Evolutionary conservation across 2,113 vertebrate species (phyloP).

Genomic region (Coptodon bakossiorum): DNA sequence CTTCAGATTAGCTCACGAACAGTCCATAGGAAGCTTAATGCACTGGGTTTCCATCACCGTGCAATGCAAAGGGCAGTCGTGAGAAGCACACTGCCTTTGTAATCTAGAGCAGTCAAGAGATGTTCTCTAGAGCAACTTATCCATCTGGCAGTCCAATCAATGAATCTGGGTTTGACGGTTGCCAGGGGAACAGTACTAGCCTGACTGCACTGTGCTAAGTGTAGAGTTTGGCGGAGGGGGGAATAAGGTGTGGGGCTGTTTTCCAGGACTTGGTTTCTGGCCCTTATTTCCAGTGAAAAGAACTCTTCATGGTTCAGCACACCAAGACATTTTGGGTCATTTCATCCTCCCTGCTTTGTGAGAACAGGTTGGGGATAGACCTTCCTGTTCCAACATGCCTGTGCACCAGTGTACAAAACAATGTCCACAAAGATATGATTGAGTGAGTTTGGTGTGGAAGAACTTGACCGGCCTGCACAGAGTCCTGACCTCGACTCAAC

Average conservation of each 20-base stretch:
- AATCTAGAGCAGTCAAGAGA: not conserved
- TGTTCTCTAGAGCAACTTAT: not conserved
- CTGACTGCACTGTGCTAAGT: not conserved
- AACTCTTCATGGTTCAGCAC: too few relatives aligned
- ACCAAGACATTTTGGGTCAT: too few relatives aligned
- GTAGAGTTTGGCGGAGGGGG: not conserved
- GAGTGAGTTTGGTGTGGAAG: not conserved
- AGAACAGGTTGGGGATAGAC: not conserved
- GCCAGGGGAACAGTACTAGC: not conserved
- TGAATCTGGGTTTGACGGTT: not conserved
- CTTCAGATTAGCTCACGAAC: not conserved
- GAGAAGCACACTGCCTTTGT: not conserved
- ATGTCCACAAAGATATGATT: not conserved
- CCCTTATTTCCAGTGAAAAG: too few relatives aligned
- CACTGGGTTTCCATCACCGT: not conserved
- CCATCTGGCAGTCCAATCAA: not conserved
- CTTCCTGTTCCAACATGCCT: not conserved
- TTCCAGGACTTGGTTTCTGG: too few relatives aligned
- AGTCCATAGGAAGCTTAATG: not conserved
- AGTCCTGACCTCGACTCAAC: not conserved
- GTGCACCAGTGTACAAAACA: not conserved
- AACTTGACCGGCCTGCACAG: not conserved
- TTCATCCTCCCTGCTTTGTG: not conserved
- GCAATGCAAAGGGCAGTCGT: not conserved
- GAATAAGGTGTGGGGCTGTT: not conserved